These are phyloP conservation scores for Muscicapa striata DNA, from an alignment of 2,797 vertebrate genomes.

Conservation along the genomic window DNA sequence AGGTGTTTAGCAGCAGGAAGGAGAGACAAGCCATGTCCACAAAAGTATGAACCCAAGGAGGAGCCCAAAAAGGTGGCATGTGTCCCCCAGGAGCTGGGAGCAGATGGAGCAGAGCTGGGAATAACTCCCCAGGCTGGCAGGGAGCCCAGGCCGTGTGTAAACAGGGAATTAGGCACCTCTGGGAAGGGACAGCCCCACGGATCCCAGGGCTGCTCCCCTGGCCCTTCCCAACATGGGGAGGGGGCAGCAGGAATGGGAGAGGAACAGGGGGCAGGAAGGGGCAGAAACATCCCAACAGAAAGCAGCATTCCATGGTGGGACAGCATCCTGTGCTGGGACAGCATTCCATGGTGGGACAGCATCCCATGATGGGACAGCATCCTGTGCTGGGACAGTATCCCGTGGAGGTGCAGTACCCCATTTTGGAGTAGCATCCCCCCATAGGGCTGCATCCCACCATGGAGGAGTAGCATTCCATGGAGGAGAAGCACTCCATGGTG, in stretches of 20 bases:
- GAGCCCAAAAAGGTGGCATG: neutral
- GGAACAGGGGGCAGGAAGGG: neutral
- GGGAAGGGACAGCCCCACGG: neutral
- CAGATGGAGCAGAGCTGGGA: neutral
- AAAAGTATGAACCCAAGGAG: accelerated
- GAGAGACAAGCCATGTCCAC: neutral
- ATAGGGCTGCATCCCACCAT: no score
- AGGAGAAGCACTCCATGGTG: no score
- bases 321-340: accelerated
- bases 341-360: accelerated
- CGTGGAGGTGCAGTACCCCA: accelerated
- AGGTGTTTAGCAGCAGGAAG: neutral
- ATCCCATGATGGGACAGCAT: neutral
- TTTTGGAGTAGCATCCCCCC: no score
- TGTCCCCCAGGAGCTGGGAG: neutral
- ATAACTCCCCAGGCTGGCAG: neutral
- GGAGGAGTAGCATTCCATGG: accelerated
- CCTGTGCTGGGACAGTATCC: accelerated
- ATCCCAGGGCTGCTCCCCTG: neutral
- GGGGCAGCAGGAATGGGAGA: accelerated
- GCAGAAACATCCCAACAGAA: neutral
- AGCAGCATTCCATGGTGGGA: neutral
- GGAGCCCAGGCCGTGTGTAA: conserved; percentile 7
- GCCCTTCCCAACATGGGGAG: accelerated
- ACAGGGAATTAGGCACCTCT: conserved; percentile 38